Percentiles rank a stretch among this genome's conserved stretches.
phyloP scores from a whole-genome alignment of 2,888 invertebrate genomes.

The Heliconius aoede region DNA sequence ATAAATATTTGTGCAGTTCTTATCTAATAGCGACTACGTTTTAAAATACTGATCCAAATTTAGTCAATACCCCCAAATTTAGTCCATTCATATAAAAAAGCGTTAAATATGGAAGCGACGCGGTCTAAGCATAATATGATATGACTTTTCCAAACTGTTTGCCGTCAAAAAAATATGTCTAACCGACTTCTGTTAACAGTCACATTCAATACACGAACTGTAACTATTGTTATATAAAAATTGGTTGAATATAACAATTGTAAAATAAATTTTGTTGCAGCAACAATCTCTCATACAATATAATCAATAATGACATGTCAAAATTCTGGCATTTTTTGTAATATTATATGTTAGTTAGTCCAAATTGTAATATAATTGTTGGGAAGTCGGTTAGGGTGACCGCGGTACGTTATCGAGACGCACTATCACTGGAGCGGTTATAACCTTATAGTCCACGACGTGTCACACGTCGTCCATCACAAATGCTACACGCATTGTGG shows the following conservation, averaged over 20 bases:
- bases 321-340: not conserved
- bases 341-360: not conserved
- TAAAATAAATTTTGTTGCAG: not conserved
- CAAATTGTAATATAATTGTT: not conserved
- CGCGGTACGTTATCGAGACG: constrained; percentile 44
- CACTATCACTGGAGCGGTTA: constrained; percentile 53
- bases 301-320: not conserved
- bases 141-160: constrained; percentile 59
- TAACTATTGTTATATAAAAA: constrained; percentile 30
- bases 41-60: constrained; percentile 60
- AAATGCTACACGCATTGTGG: constrained; percentile 82
- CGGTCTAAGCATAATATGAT: constrained; percentile 65
- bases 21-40: constrained; percentile 56
- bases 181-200: constrained; percentile 47
- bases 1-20: constrained; percentile 64
- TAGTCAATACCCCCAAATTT: constrained; percentile 24
- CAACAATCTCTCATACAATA: constrained; percentile 1
- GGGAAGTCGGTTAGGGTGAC: constrained; percentile 20
- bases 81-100: constrained; percentile 49
- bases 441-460: constrained; percentile 52
- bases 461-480: constrained; percentile 81
- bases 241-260: not conserved
- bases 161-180: constrained; percentile 53
- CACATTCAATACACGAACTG: constrained; percentile 16
- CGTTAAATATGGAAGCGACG: constrained; percentile 62